Evolutionary conservation across 2,888 invertebrate genomes (phyloP).

Genomic region (Crepidodera aurea): DNA sequence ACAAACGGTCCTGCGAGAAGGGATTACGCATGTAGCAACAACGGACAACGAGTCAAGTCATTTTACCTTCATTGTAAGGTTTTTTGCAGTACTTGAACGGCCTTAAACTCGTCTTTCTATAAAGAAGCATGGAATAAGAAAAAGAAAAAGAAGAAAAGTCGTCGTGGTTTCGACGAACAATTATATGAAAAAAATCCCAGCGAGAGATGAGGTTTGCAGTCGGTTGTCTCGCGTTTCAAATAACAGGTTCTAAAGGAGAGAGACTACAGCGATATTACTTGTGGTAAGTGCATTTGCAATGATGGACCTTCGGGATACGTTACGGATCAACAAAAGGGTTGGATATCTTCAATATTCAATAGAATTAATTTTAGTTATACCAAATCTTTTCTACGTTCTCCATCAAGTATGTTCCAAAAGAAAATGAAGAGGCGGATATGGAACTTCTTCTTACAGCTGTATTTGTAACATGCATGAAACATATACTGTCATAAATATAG

Average conservation of each 20-base stretch:
- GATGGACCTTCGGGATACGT: slow-evolving; percentile 23
- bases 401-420: no score
- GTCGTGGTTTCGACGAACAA: slow-evolving; percentile 39
- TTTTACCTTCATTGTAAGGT: slow-evolving; percentile 36
- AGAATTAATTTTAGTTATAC: no score
- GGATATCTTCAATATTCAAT: neutral
- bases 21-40: slow-evolving; percentile 21
- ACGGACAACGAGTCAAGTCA: slow-evolving; percentile 22
- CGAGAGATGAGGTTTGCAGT: slow-evolving; percentile 36
- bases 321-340: slow-evolving; percentile 9
- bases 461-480: no score
- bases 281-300: slow-evolving; percentile 30
- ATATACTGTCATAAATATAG: no score
- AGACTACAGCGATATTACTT: slow-evolving; percentile 40
- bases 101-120: slow-evolving; percentile 38
- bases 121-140: slow-evolving; percentile 28
- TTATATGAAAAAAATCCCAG: slow-evolving; percentile 39
- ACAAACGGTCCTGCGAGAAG: neutral
- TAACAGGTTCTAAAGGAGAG: slow-evolving; percentile 40
- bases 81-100: slow-evolving; percentile 35
- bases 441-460: no score
- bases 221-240: slow-evolving; percentile 39
- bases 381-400: no score
- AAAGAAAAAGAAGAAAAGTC: slow-evolving; percentile 30
- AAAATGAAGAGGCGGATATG: no score